Conservation (phyloP, 1,140 invertebrate genomes). For the Carcinoscorpius rotundicauda region DNA sequence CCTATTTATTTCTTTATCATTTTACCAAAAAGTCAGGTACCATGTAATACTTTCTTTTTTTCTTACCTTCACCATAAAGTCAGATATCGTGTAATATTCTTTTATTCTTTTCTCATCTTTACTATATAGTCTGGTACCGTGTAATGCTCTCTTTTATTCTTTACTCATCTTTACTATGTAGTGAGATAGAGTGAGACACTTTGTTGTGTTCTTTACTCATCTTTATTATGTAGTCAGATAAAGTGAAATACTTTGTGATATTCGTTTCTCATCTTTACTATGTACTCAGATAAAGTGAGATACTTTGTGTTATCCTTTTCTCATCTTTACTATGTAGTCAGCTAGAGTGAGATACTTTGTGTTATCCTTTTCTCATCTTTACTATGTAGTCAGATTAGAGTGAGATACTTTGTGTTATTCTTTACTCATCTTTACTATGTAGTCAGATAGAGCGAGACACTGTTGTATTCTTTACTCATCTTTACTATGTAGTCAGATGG, state of each 20-base stretch:
- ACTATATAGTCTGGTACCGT: conserved; percentile 24
- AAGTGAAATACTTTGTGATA: background rate
- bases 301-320: too few relatives aligned
- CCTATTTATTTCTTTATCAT: background rate
- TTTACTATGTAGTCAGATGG: too few relatives aligned
- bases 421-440: too few relatives aligned
- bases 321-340: conserved; percentile 27
- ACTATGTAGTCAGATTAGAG: too few relatives aligned
- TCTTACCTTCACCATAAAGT: conserved; percentile 27
- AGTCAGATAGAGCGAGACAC: too few relatives aligned
- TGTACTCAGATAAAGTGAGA: too few relatives aligned
- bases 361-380: too few relatives aligned
- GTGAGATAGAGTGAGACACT: too few relatives aligned
- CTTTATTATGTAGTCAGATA: conserved; percentile 26
- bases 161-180: background rate
- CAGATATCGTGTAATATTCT: conserved; percentile 17
- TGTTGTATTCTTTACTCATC: too few relatives aligned
- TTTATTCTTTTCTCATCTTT: conserved; percentile 24
- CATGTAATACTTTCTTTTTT: conserved; percentile 4
- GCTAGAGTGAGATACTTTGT: too few relatives aligned
- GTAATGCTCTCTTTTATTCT: background rate
- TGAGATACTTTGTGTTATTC: too few relatives aligned
- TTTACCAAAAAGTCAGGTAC: background rate
- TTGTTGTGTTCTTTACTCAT: conserved; percentile 27
- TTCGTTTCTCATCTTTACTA: background rate